These are phyloP conservation scores for Coranthus polyacanthus DNA, from an alignment of 2,797 vertebrate genomes.

Conservation along the genomic window DNA sequence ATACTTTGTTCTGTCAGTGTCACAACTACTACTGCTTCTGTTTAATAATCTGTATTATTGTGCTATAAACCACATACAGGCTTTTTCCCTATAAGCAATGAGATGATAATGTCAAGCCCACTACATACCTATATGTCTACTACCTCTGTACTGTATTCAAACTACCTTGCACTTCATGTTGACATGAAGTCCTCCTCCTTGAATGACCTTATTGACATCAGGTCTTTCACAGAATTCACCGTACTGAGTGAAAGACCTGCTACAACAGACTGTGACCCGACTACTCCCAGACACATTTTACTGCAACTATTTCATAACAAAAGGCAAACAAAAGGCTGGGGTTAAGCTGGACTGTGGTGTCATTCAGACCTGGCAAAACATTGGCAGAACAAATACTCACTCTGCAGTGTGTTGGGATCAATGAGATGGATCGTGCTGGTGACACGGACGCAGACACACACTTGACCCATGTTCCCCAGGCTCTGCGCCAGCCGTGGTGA, in stretches of 20 bases:
- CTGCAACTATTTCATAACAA: not conserved
- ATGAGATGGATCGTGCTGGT: conserved; percentile 95
- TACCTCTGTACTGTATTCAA: too few relatives aligned
- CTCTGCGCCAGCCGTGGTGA: conserved; percentile 95
- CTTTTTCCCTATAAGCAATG: too few relatives aligned
- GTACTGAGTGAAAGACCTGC: not conserved
- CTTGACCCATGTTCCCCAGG: conserved; percentile 96
- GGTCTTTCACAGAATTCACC: not conserved
- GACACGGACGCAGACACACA: conserved; percentile 94
- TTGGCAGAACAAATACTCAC: conserved; percentile 81
- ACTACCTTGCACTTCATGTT: too few relatives aligned
- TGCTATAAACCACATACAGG: too few relatives aligned
- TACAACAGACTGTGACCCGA: not conserved
- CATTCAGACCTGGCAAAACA: not conserved
- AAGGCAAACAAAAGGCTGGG: not conserved
- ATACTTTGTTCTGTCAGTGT: too few relatives aligned
- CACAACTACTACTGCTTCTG: too few relatives aligned
- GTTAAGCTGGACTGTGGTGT: not conserved
- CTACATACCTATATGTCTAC: too few relatives aligned
- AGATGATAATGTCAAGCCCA: too few relatives aligned
- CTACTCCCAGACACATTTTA: not conserved
- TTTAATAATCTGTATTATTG: too few relatives aligned
- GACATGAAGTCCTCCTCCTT: too few relatives aligned
- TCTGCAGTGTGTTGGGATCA: conserved; percentile 93
- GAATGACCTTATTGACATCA: too few relatives aligned